These are phyloP conservation scores for Megalops cyprinoides DNA, from an alignment of 2,797 vertebrate genomes.

Conservation along the genomic window DNA sequence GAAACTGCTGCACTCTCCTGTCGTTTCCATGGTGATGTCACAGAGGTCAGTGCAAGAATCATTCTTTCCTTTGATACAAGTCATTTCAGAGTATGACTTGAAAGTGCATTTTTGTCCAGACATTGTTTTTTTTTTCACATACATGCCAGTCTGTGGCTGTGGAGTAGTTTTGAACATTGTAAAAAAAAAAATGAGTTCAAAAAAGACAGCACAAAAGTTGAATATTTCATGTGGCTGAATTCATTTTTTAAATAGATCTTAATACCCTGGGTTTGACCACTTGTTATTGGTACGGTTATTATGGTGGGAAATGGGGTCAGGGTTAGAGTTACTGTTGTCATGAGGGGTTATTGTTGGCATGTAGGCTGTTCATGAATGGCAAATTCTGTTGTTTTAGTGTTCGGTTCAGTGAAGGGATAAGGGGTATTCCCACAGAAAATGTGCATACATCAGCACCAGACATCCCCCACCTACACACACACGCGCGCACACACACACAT, in stretches of 20 bases:
- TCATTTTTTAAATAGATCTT: not conserved
- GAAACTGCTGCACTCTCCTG: too few species aligned
- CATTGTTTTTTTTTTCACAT: not conserved
- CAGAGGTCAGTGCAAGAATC: not conserved
- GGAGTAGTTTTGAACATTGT: not conserved
- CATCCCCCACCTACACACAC: slow-evolving; percentile 15
- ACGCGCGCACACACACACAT: slow-evolving; percentile 35
- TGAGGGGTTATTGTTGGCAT: not conserved
- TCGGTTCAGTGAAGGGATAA: not conserved
- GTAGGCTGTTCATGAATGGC: not conserved
- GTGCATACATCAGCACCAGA: slow-evolving; percentile 1
- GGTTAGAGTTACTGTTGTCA: not conserved
- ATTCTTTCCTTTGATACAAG: not conserved
- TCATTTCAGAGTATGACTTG: not conserved
- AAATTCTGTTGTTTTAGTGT: not conserved
- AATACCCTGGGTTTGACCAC: not conserved
- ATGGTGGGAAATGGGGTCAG: not conserved
- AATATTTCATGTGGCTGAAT: not conserved
- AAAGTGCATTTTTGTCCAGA: not conserved
- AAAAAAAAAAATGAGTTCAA: not conserved
- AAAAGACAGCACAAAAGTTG: not conserved
- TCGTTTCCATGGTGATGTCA: not conserved
- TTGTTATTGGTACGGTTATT: not conserved
- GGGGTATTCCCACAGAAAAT: not conserved
- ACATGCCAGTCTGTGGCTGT: not conserved